These are phyloP conservation scores for Anguilla pacifica DNA, from an alignment of 2,797 vertebrate genomes.

Conservation along the genomic window DNA sequence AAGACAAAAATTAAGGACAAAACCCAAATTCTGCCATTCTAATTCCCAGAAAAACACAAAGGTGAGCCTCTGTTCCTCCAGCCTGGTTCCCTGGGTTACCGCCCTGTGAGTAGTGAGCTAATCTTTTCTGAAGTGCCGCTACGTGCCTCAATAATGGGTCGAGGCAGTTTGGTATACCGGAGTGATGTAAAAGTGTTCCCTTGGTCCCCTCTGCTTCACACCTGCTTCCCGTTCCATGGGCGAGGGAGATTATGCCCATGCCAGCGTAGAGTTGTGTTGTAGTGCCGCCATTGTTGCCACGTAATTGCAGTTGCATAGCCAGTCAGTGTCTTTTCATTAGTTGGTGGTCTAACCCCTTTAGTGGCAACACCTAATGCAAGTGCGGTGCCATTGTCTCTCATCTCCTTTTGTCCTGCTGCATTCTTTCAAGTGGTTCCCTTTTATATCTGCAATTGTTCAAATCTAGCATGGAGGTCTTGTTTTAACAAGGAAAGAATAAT, in stretches of 20 bases:
- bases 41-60: conserved; percentile 37
- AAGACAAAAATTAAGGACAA: conserved; percentile 32
- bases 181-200: conserved; percentile 20
- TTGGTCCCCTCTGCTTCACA: conserved; percentile 40
- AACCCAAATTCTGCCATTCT: conserved; percentile 24
- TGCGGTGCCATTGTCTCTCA: conserved; percentile 44
- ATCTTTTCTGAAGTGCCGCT: conserved; percentile 37
- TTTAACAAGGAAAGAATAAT: conserved; percentile 41
- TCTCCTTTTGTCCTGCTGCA: conserved; percentile 38
- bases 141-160: conserved; percentile 28
- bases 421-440: conserved; percentile 49
- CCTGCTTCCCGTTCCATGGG: conserved; percentile 39
- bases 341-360: conserved; percentile 48
- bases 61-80: conserved; percentile 29
- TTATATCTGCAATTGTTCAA: conserved; percentile 37
- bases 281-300: conserved; percentile 44
- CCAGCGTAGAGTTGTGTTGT: conserved; percentile 34
- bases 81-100: conserved; percentile 27
- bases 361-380: conserved; percentile 51
- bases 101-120: conserved; percentile 24
- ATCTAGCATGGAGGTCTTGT: conserved; percentile 37
- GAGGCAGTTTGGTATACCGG: conserved; percentile 4
- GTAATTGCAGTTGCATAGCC: conserved; percentile 52
- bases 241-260: conserved; percentile 40
- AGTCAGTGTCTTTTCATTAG: conserved; percentile 47